A percentile compares a stretch with the other conserved stretches of the same genome.
Conservation (phyloP, 2,113 vertebrate species). For the Grammomys surdaster region DNA sequence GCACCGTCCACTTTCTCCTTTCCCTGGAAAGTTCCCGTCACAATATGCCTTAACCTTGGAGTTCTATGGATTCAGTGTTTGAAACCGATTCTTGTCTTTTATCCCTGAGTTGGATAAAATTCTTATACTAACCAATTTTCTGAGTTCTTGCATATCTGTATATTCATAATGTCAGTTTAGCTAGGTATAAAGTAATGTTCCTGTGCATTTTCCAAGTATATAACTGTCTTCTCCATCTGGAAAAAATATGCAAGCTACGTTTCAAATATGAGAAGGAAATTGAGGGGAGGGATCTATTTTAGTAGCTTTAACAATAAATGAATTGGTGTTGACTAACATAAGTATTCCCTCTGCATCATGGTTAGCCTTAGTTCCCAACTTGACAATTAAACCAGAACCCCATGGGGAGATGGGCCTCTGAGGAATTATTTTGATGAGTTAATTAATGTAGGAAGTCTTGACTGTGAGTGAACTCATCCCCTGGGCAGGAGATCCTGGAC, state of each 20-base stretch:
- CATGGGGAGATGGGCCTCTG: background rate
- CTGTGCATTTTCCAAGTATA: too few species aligned
- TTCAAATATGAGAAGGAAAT: background rate
- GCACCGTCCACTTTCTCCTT: background rate
- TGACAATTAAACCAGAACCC: background rate
- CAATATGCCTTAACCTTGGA: background rate
- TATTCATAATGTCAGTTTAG: background rate
- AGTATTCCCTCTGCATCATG: background rate
- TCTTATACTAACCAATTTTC: background rate
- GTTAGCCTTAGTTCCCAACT: background rate
- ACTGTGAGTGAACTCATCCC: background rate
- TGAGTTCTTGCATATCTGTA: background rate
- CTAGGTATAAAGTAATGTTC: constrained; percentile 19
- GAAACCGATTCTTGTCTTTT: background rate
- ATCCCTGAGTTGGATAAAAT: background rate
- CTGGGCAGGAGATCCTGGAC: background rate
- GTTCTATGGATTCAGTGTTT: background rate
- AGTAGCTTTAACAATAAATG: background rate
- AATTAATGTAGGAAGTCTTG: background rate
- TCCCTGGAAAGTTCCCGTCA: background rate
- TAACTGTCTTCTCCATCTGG: background rate
- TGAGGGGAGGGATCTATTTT: background rate
- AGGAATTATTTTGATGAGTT: background rate
- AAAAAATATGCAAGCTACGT: background rate
- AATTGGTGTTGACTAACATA: background rate